These are phyloP conservation scores for Apocrypta bakeri DNA, from an alignment of 1,140 invertebrate species.

Conservation along the genomic window DNA sequence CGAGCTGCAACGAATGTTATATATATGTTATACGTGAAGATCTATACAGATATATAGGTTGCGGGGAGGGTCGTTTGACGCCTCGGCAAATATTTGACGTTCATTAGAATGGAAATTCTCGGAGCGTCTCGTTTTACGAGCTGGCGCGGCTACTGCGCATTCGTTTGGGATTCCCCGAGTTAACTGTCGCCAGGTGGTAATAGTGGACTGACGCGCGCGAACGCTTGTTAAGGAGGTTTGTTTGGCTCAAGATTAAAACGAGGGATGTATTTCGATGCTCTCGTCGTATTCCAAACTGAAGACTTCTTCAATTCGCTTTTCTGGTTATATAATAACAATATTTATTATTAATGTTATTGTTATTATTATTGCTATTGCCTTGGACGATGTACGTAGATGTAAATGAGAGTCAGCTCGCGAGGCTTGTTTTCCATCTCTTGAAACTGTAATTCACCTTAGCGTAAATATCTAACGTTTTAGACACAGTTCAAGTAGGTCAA, in stretches of 20 bases:
- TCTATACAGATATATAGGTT: neutral
- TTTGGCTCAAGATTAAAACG: neutral
- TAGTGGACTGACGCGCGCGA: neutral
- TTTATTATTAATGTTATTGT: too few relatives aligned
- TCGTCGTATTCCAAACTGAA: too few relatives aligned
- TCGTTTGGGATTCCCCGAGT: slow-evolving; percentile 3
- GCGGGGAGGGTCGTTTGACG: neutral
- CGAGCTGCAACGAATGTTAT: slow-evolving; percentile 71
- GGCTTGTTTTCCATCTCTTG: neutral
- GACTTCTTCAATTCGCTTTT: too few relatives aligned
- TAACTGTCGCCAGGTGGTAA: neutral
- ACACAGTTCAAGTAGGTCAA: neutral
- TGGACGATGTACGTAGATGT: too few relatives aligned
- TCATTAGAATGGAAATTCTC: neutral
- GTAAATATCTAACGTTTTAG: neutral
- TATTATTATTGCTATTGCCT: too few relatives aligned
- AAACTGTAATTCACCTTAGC: neutral
- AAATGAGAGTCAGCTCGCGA: too few relatives aligned
- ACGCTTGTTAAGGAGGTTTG: neutral
- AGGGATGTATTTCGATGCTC: too few relatives aligned
- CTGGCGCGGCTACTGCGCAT: neutral
- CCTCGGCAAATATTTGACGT: neutral
- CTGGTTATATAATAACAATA: neutral
- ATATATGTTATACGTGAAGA: neutral
- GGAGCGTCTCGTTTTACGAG: neutral